These are phyloP conservation scores for Paramuricea clavata DNA, from an alignment of 92 coral and sea anemone species.

Conservation along the genomic window DNA sequence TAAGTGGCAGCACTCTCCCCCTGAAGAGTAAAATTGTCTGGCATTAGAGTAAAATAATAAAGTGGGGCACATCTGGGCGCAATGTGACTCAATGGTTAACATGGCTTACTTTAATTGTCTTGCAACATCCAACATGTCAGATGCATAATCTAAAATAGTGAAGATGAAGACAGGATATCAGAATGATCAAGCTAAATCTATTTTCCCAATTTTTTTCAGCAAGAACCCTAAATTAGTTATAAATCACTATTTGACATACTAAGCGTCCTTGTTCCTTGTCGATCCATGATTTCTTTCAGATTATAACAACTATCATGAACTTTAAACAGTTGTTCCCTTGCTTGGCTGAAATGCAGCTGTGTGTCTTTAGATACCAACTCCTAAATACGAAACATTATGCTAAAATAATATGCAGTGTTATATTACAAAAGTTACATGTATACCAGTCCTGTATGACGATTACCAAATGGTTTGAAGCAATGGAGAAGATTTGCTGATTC, in stretches of 20 bases:
- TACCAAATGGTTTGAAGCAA: too few species aligned
- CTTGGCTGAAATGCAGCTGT: conserved; percentile 83
- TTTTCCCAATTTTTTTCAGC: too few species aligned
- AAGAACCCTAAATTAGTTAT: too few species aligned
- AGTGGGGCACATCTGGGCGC: too few species aligned
- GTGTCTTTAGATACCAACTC: conserved; percentile 95
- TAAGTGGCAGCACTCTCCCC: too few species aligned
- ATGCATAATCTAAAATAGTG: conserved; percentile 83
- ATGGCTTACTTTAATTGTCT: conserved; percentile 89
- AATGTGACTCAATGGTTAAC: too few species aligned
- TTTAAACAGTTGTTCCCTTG: conserved; percentile 82
- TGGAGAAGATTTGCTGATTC: too few species aligned
- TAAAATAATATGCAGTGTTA: background rate
- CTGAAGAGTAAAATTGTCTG: too few species aligned
- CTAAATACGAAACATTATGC: conserved; percentile 33
- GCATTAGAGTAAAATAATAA: too few species aligned
- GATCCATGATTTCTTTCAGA: conserved; percentile 88
- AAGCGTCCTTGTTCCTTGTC: conserved; percentile 84
- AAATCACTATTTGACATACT: conserved; percentile 71
- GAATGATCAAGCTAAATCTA: background rate
- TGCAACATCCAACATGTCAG: conserved; percentile 95
- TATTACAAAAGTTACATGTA: too few species aligned
- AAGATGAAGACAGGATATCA: conserved; percentile 4
- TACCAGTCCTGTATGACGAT: too few species aligned
- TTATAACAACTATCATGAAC: conserved; percentile 83